A percentile compares a stretch with the other conserved stretches of the same genome.
These are phyloP conservation scores for Dermolepida albohirtum DNA, from an alignment of 2,888 invertebrate genomes.

Conservation along the genomic window DNA sequence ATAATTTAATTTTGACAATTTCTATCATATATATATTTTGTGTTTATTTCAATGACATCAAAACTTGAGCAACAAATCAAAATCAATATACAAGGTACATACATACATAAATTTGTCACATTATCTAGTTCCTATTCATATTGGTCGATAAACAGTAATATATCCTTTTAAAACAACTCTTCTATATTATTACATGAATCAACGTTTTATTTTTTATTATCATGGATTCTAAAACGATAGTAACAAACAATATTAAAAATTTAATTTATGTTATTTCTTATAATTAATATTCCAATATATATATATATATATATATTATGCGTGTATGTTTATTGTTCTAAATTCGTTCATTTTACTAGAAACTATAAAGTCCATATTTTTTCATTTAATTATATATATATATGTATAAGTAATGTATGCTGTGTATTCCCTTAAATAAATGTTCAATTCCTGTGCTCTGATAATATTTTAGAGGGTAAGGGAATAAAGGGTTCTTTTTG, in stretches of 20 bases:
- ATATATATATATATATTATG: no score
- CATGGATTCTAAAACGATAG: no score
- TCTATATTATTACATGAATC: no score
- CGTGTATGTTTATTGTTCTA: conserved; percentile 14
- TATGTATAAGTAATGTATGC: neutral
- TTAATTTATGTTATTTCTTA: no score
- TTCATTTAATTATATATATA: conserved; percentile 1
- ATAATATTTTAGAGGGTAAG: conserved; percentile 6
- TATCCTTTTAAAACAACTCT: no score
- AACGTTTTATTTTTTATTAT: no score
- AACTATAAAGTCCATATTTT: neutral
- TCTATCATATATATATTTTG: neutral
- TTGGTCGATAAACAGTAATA: conserved; percentile 14
- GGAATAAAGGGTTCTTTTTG: neutral
- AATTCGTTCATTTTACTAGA: conserved; percentile 19
- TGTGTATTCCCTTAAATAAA: conserved; percentile 20
- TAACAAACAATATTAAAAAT: no score
- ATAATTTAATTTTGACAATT: no score
- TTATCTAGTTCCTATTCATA: conserved; percentile 1
- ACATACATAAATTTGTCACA: no score
- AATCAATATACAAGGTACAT: neutral
- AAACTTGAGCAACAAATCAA: conserved; percentile 18
- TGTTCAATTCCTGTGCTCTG: conserved; percentile 27
- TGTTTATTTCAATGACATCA: conserved; percentile 7
- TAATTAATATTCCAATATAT: no score